Conservation (phyloP, 2,797 vertebrate genomes). For the Lagocephalus sceleratus region DNA sequence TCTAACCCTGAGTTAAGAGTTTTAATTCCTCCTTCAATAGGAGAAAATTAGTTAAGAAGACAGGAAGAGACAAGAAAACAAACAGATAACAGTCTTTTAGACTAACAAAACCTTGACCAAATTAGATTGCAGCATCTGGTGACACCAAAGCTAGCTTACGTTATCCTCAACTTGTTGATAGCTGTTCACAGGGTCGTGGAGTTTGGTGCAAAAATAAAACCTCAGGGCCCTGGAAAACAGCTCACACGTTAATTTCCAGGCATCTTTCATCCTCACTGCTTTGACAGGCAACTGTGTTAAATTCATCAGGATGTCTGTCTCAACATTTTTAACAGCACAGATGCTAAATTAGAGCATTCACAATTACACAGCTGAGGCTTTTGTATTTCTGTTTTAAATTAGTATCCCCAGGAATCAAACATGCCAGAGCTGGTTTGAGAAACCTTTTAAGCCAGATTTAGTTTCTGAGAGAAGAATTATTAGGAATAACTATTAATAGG, state of each 20-base stretch:
- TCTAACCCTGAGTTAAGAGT: conserved; percentile 25
- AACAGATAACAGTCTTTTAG: conserved; percentile 6
- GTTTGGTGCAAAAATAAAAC: conserved; percentile 33
- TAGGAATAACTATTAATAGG: conserved; percentile 39
- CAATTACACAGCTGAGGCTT: neutral
- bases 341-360: neutral
- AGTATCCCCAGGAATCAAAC: conserved; percentile 22
- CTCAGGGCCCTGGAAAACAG: conserved; percentile 20
- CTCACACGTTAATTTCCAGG: conserved; percentile 24
- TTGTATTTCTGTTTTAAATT: conserved; percentile 11
- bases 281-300: conserved; percentile 12
- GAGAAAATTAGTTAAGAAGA: conserved; percentile 15
- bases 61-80: conserved; percentile 8
- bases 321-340: neutral
- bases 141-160: conserved; percentile 14
- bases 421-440: conserved; percentile 15
- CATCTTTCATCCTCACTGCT: conserved; percentile 7
- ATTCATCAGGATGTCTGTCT: conserved; percentile 10
- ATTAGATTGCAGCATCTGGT: conserved; percentile 9
- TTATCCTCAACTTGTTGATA: conserved; percentile 49
- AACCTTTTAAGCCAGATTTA: conserved; percentile 13
- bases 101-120: conserved; percentile 2
- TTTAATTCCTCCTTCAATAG: conserved; percentile 8
- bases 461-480: conserved; percentile 24
- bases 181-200: conserved; percentile 42